phyloP scores from a whole-genome alignment of 2,113 vertebrate species.

The Stercorarius parasiticus region DNA sequence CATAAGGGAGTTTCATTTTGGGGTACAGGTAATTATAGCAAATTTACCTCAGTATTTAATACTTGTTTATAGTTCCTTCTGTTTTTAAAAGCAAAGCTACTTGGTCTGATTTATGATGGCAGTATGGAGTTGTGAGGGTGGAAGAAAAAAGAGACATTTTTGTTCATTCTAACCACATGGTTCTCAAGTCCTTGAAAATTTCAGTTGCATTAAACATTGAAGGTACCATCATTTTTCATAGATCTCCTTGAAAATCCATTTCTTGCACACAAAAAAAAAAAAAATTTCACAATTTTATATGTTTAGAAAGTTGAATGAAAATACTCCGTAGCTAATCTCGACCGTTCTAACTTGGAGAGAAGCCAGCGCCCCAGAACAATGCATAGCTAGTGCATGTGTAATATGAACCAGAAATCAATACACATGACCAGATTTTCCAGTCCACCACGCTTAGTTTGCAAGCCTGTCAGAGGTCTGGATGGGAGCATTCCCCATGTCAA shows the following conservation, averaged over 20 bases:
- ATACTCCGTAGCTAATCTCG: not conserved
- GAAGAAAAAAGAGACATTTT: not conserved
- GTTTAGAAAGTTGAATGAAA: conserved; percentile 39
- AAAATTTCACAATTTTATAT: not conserved
- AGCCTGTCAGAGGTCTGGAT: not conserved
- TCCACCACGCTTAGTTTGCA: not conserved
- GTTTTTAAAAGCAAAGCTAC: not conserved
- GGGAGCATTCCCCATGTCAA: not conserved
- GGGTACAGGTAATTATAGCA: not conserved
- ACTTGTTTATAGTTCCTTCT: not conserved
- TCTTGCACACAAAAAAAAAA: not conserved
- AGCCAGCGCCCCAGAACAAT: not conserved
- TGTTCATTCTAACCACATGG: not conserved
- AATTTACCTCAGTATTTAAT: not conserved
- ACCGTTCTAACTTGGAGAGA: not conserved
- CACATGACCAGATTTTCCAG: conserved; percentile 41
- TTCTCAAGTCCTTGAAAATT: not conserved
- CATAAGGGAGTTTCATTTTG: not conserved
- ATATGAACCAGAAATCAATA: conserved; percentile 43
- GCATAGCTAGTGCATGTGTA: not conserved
- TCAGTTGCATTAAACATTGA: not conserved
- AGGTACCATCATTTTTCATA: not conserved
- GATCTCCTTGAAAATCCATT: conserved; percentile 39
- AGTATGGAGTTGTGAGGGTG: not conserved
- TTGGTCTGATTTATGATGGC: conserved; percentile 17